Evolutionary conservation across 2,888 invertebrate species (phyloP), one percentile per base, ranked within the genome.

Genomic region (Aproaerema taeniolella): DNA sequence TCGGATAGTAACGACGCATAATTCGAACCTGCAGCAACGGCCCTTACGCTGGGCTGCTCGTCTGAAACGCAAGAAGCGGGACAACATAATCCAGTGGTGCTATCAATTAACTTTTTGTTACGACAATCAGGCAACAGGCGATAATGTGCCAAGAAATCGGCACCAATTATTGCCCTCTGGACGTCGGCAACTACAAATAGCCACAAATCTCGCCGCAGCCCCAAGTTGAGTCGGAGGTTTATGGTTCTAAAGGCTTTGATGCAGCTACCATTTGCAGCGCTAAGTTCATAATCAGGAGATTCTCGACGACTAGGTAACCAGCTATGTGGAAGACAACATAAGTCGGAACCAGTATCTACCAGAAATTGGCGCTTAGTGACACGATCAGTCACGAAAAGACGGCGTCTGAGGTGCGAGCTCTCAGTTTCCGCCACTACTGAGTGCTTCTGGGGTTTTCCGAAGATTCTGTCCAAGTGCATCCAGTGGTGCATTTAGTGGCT

Each of bases 331-430:
- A 13, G 45, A 9, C 45, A 49, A 20, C 46, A 46, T 5, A 49
- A 10, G 11, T 49, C 46, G 2, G 45, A 45, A 1, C 47, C 47
- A 1, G 49, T 49, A 25, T 49, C 47, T 8, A 50, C 42, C 2
- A 30, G 14, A 11, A 30, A 30, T 30, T n/a, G 5, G 14, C 5
- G 5, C 30, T 30, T 30, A 8, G 2, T 30, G 14, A 14, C 14
- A 14, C 14, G 13, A 12, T 30, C 30, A 7, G 30, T 8, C 1
- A 30, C 9, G 12, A 30, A 30, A 9, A 30, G 14, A 14, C 47
- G 47, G 31, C 44, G 41, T 33, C 42, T 11, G 4, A 20, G 12
- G 2, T 10, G 1, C 10, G 13, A 14, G 38, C 49, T 42, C 17
- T 39, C 46, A 41, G 42, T 26, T 1, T 10, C 33, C 44, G 46